A percentile compares a stretch with the other conserved stretches of the same genome.
Evolutionary conservation across 2,113 vertebrate species (phyloP).

Genomic region (Australoheros scitulus): DNA sequence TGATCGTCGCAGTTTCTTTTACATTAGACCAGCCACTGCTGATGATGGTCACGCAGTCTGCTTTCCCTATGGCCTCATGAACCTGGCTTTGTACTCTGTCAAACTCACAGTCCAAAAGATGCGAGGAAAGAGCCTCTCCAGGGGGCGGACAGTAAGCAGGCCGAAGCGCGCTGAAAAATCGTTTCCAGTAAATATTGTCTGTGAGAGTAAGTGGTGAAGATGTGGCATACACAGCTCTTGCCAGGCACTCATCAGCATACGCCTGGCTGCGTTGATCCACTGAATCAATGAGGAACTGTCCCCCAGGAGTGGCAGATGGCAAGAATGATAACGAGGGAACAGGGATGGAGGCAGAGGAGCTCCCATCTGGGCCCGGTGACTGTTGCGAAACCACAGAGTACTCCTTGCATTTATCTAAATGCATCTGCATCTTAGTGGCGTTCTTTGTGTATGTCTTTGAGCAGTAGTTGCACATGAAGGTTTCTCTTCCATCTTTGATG

Average conservation of each 20-base stretch:
- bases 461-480: constrained; percentile 67
- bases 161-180: constrained; percentile 55
- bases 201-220: constrained; percentile 59
- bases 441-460: constrained; percentile 50
- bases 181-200: constrained; percentile 64
- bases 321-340: constrained; percentile 49
- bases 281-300: constrained; percentile 58
- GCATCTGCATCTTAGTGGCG: constrained; percentile 65
- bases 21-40: constrained; percentile 51
- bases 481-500: constrained; percentile 50
- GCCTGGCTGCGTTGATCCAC: constrained; percentile 62
- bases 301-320: constrained; percentile 37
- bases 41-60: constrained; percentile 48
- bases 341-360: constrained; percentile 57
- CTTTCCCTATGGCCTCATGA: constrained; percentile 43
- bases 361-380: constrained; percentile 45
- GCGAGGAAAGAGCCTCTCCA: constrained; percentile 54
- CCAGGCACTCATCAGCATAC: constrained; percentile 55
- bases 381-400: constrained; percentile 40
- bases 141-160: constrained; percentile 63
- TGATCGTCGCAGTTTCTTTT: constrained; percentile 35
- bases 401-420: constrained; percentile 62
- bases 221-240: constrained; percentile 55
- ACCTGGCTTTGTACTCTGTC: constrained; percentile 60
- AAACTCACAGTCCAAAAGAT: constrained; percentile 57